A percentile compares a stretch with the other conserved stretches of the same genome.
Evolutionary conservation across 1,140 invertebrate species (phyloP).

Genomic region (Piezodorus guildinii): DNA sequence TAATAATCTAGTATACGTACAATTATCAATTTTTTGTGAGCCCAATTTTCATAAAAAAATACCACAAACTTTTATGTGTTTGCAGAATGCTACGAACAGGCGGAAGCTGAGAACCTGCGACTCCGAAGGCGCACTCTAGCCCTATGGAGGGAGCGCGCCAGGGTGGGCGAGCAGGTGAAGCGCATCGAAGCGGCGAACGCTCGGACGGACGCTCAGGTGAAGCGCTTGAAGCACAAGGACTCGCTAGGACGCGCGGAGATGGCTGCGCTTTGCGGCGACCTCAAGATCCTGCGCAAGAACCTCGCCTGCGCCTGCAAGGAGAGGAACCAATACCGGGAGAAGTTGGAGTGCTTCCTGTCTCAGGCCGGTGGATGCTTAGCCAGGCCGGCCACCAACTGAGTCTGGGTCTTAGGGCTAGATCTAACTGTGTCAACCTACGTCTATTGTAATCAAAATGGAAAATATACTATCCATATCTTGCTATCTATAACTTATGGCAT

Average conservation of each 20-base stretch:
- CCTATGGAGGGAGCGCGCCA: not conserved
- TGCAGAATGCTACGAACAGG: not conserved
- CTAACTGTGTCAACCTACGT: no score
- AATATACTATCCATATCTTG: no score
- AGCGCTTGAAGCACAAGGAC: not conserved
- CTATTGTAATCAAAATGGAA: no score
- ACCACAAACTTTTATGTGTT: not conserved
- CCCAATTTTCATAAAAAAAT: no score
- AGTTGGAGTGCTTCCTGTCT: not conserved
- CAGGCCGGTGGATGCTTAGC: no score
- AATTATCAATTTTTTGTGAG: no score
- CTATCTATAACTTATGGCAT: no score
- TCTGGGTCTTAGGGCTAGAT: no score
- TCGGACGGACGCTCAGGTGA: not conserved
- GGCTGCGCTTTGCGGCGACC: not conserved
- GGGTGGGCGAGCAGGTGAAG: not conserved
- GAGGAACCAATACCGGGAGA: not conserved
- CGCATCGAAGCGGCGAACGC: not conserved
- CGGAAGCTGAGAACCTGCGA: not conserved
- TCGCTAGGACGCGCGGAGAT: not conserved
- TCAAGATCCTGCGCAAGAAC: not conserved
- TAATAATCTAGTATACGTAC: no score
- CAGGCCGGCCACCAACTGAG: no score
- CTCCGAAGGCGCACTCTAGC: not conserved
- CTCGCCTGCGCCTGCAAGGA: not conserved